Base-by-base conservation (phyloP, 2,797 vertebrate species). In the Urosaurus nigricauda region DNA sequence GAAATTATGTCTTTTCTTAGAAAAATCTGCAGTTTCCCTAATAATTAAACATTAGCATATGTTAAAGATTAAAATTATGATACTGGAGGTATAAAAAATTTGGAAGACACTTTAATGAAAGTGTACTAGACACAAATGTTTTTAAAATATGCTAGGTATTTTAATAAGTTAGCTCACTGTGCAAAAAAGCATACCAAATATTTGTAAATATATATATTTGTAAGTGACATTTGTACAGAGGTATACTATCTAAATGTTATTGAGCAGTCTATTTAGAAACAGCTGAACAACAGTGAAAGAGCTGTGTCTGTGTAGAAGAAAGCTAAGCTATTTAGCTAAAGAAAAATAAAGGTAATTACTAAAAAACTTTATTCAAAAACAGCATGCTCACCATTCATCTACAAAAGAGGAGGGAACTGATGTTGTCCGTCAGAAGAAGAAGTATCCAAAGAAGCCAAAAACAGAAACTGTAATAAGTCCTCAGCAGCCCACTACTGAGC, bases 341-440 rank as follows among this genome's bases (percentile, higher is more conserved):
- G 90, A 94, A 89, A 93, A 81, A 47, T 90, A 88, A 92, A 86
- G 63, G 51, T 88, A 88, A 85, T 88, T 94, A 88, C 92, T 83
- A 83, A 95, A 85, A 92, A 93, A 82, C 80, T 94, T 91, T 80
- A 74, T 88, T 87, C 63, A 75, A 73, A 29, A 95, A 82, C 96
- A 98, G 96, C 97, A 97, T 88, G 93, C 97, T 92, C 97, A 98
- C 94, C 97, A 97, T 95, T 94, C 97, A 63, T 97, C 97, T 77
- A 89, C 98, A 70, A 98, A 98, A 96, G 97, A 98, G 51, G 98
- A 98, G 91, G 96, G 95, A 90, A 96, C 97, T 26, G 97, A 98
- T 85, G 97, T 97, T 58, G 96, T 97, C 89, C 96, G 98, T 89
- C 97, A 98, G 91, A 98, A 98, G 97, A 98, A 98, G 96, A 99